A percentile compares a stretch with the other conserved stretches of the same genome.
These are phyloP conservation scores for Tiliqua scincoides DNA, from an alignment of 2,113 vertebrate genomes.

Conservation along the genomic window DNA sequence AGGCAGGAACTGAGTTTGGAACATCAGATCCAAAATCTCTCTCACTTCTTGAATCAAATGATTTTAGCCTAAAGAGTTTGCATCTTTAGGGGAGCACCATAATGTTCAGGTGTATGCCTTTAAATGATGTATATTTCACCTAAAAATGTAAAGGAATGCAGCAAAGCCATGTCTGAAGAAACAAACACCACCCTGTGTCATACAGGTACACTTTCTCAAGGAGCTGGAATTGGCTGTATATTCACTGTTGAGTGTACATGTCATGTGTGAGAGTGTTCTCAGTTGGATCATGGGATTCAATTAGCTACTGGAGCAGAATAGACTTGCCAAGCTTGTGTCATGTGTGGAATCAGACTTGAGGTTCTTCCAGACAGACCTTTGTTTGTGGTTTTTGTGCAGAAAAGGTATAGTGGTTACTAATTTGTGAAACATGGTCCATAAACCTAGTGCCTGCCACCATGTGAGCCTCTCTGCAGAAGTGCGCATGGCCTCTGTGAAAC, in stretches of 20 bases:
- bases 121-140: too few species aligned
- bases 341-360: neutral
- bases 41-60: neutral
- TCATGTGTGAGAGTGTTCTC: neutral
- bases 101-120: neutral
- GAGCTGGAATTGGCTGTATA: neutral
- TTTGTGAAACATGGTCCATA: neutral
- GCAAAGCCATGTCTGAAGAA: neutral
- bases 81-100: too few species aligned
- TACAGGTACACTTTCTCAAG: neutral
- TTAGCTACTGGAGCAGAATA: neutral
- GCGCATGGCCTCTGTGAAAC: too few species aligned
- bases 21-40: neutral
- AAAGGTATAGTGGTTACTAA: neutral
- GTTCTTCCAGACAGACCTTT: neutral
- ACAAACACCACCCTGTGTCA: neutral
- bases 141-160: neutral
- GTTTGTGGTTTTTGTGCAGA: neutral
- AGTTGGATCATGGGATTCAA: neutral
- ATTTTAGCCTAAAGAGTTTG: neutral
- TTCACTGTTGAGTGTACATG: neutral
- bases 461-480: too few species aligned
- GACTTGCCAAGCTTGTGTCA: neutral
- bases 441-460: too few species aligned
- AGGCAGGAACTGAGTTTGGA: neutral